Conservation (phyloP, 2,888 invertebrate species). For the Melinaea marsaeus region DNA sequence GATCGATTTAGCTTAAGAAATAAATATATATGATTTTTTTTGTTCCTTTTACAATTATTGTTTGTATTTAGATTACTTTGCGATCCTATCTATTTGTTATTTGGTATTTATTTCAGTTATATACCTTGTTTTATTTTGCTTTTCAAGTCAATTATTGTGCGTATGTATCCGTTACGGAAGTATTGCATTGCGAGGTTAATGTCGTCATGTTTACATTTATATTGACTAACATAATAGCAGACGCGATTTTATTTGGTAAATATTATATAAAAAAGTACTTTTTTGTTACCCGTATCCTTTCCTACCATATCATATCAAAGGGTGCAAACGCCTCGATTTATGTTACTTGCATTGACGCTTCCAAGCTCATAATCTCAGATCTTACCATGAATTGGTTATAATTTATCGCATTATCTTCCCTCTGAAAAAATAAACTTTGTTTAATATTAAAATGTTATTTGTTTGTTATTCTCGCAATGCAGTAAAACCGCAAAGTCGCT, state of each 20-base stretch:
- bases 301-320: no score
- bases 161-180: slow-evolving; percentile 42
- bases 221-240: slow-evolving; percentile 8
- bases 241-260: no score
- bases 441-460: not conserved
- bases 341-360: no score
- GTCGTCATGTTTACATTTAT: slow-evolving; percentile 27
- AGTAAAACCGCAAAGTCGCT: slow-evolving; percentile 40
- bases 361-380: no score
- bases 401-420: no score
- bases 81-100: slow-evolving; percentile 17
- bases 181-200: slow-evolving; percentile 40
- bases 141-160: slow-evolving; percentile 74
- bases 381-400: slow-evolving; percentile 8
- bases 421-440: not conserved
- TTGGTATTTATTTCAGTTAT: slow-evolving; percentile 26
- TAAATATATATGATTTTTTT: no score
- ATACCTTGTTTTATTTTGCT: slow-evolving; percentile 40
- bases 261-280: no score
- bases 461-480: slow-evolving; percentile 38
- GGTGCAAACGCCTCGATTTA: no score
- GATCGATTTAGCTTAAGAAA: no score
- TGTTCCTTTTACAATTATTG: not conserved
- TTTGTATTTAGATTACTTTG: slow-evolving; percentile 8
- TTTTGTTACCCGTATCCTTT: no score